Evolutionary conservation across 2,888 invertebrate genomes (phyloP).

Genomic region (Ferrisia virgata): DNA sequence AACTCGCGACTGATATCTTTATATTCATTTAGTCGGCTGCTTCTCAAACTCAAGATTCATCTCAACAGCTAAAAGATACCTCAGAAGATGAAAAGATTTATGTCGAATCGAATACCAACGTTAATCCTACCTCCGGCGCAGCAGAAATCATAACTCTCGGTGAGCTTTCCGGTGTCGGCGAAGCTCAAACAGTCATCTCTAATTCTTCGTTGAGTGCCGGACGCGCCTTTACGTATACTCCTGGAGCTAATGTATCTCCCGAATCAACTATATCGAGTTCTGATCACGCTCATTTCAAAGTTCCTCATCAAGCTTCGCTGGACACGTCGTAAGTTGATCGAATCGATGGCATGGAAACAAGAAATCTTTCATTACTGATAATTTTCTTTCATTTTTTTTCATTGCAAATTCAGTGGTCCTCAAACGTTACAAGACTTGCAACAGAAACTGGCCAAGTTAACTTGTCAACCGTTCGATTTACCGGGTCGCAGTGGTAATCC

Average conservation of each 20-base stretch:
- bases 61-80: neutral
- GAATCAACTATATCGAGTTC: slow-evolving; percentile 16
- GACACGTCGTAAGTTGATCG: slow-evolving; percentile 24
- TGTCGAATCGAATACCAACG: neutral
- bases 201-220: neutral
- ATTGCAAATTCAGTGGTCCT: neutral
- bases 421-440: slow-evolving; percentile 43
- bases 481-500: slow-evolving; percentile 13
- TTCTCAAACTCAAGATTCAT: neutral
- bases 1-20: neutral
- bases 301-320: slow-evolving; percentile 20
- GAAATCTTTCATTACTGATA: neutral
- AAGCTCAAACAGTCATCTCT: neutral
- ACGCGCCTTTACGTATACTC: slow-evolving; percentile 26
- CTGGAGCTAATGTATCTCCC: slow-evolving; percentile 30
- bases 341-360: neutral
- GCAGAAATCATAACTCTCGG: neutral
- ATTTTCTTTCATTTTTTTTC: neutral
- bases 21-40: neutral
- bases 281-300: slow-evolving; percentile 18
- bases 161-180: neutral
- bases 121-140: neutral
- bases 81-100: neutral
- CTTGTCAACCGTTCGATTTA: slow-evolving; percentile 34
- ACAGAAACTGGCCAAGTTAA: slow-evolving; percentile 42